phyloP scores from a whole-genome alignment of 2,888 invertebrate species.

The Rhopalosiphum nymphaeae region DNA sequence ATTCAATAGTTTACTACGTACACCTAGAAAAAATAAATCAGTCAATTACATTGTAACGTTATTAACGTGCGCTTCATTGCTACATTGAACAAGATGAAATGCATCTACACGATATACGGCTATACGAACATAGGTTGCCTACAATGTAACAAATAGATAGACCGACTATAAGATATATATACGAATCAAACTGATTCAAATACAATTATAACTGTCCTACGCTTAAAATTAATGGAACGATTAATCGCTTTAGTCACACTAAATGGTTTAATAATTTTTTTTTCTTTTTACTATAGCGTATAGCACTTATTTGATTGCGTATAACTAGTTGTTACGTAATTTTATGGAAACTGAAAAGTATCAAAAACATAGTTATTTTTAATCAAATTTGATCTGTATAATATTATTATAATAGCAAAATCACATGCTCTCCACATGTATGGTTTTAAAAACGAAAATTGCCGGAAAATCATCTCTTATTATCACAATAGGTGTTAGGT shows the following conservation, averaged over 20 bases:
- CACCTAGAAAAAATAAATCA: slow-evolving; percentile 51
- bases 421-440: neutral
- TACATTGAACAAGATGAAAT: slow-evolving; percentile 21
- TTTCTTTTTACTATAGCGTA: neutral
- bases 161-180: neutral
- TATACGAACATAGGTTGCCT: neutral
- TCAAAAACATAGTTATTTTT: neutral
- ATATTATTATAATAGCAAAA: neutral
- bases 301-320: neutral
- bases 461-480: neutral
- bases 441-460: neutral
- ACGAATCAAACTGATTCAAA: neutral
- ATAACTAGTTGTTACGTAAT: neutral
- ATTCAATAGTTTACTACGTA: slow-evolving; percentile 44
- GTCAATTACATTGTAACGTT: slow-evolving; percentile 25
- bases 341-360: neutral
- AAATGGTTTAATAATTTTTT: neutral
- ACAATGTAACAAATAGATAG: slow-evolving; percentile 4
- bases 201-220: neutral
- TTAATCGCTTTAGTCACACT: neutral
- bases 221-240: neutral
- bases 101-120: neutral
- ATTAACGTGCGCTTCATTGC: neutral
- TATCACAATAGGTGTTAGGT: neutral
- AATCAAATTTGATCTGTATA: neutral